phyloP scores from a whole-genome alignment of 2,888 invertebrate species.

The Mystacides longicornis region DNA sequence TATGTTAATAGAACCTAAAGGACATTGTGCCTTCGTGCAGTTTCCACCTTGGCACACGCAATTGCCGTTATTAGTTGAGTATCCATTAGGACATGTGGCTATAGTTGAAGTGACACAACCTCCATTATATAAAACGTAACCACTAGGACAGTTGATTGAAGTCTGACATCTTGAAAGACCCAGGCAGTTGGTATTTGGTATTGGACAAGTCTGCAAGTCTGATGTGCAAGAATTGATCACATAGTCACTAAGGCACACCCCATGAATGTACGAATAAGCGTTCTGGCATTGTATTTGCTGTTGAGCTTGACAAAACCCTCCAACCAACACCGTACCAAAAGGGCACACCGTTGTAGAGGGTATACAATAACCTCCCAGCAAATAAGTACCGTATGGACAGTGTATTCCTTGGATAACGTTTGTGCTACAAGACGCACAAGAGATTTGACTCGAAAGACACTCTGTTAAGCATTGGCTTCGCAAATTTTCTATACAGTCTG shows the following conservation, averaged over 20 bases:
- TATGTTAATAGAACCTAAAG: neutral
- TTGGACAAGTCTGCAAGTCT: neutral
- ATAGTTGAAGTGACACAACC: conserved; percentile 10
- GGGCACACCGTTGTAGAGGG: conserved; percentile 6
- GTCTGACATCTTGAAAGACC: neutral
- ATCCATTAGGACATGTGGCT: conserved; percentile 11
- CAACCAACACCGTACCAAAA: neutral
- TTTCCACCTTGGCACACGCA: conserved; percentile 8
- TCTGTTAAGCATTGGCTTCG: neutral
- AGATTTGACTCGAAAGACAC: neutral
- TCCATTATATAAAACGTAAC: conserved; percentile 7
- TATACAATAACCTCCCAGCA: conserved; percentile 5
- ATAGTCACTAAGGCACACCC: conserved; percentile 8
- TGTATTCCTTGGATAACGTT: neutral
- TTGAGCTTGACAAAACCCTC: conserved; percentile 7
- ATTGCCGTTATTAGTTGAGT: neutral
- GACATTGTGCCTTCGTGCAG: conserved; percentile 2
- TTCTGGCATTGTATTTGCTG: neutral
- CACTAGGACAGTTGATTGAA: conserved; percentile 6
- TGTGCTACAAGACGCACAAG: neutral
- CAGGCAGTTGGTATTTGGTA: neutral
- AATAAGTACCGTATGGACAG: conserved; percentile 7
- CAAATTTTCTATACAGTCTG: neutral
- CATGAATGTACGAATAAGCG: neutral
- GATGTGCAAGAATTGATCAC: neutral